Evolutionary conservation across 2,797 vertebrate genomes (phyloP).

Genomic region (Salmo trutta): DNA sequence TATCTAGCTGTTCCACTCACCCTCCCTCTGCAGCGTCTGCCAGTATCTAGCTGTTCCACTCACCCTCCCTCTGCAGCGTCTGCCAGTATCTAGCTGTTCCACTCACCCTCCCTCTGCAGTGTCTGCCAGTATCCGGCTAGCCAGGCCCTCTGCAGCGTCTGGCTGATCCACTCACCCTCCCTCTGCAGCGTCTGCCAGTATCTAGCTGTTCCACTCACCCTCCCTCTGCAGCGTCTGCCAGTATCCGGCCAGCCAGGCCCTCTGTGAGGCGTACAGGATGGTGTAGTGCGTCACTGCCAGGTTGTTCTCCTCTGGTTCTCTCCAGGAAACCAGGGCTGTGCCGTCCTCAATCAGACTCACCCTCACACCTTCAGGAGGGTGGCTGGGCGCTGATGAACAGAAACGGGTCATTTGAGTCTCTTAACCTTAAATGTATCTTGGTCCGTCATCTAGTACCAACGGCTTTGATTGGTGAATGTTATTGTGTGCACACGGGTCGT

Average conservation of each 20-base stretch:
- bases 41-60: too few relatives aligned
- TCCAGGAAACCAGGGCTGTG: constrained; percentile 95
- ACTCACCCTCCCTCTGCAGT: too few relatives aligned
- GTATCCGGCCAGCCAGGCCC: constrained; percentile 85
- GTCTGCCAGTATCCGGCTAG: too few relatives aligned
- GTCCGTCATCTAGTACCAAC: too few relatives aligned
- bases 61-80: too few relatives aligned
- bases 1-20: too few relatives aligned
- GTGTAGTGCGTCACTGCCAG: constrained; percentile 87
- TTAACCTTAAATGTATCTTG: background rate
- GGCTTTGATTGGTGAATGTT: too few relatives aligned
- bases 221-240: constrained; percentile 80
- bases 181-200: background rate
- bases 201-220: background rate
- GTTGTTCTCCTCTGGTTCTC: constrained; percentile 83
- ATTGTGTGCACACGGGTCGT: background rate
- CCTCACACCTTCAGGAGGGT: constrained; percentile 86
- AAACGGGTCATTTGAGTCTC: background rate
- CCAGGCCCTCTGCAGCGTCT: too few relatives aligned
- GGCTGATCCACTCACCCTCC: background rate
- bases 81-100: too few relatives aligned
- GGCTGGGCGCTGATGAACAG: constrained; percentile 80
- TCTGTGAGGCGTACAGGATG: constrained; percentile 88
- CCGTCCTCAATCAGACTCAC: constrained; percentile 92
- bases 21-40: too few relatives aligned